These are phyloP conservation scores for Syritta pipiens DNA, from an alignment of 2,888 invertebrate species.

Conservation along the genomic window DNA sequence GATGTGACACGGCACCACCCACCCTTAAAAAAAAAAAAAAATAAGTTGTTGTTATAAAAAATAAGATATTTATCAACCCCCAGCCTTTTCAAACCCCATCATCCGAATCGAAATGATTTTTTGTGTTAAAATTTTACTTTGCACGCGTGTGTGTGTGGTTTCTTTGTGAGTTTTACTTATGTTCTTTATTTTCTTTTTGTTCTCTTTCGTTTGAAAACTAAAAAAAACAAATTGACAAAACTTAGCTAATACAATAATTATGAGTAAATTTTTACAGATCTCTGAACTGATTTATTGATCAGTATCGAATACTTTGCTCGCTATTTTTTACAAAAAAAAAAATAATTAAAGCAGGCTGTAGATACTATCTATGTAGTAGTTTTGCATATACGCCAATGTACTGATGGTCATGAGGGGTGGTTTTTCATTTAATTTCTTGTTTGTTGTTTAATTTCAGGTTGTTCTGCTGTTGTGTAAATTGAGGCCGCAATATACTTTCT, in stretches of 20 bases:
- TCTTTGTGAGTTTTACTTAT: conserved; percentile 40
- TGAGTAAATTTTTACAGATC: conserved; percentile 45
- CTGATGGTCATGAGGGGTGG: background rate
- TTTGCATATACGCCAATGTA: conserved; percentile 9
- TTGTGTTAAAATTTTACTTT: conserved; percentile 30
- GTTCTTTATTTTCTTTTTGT: conserved; percentile 36
- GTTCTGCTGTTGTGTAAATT: conserved; percentile 94
- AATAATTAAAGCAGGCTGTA: no score
- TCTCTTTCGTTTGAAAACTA: conserved; percentile 32
- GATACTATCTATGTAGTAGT: conserved; percentile 28
- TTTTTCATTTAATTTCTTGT: conserved; percentile 20
- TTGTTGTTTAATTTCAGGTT: conserved; percentile 83
- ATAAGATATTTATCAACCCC: no score
- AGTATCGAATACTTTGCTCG: conserved; percentile 78
- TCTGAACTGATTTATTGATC: conserved; percentile 80
- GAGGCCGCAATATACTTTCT: conserved; percentile 95
- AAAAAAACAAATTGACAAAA: conserved; percentile 27
- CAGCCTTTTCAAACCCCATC: background rate
- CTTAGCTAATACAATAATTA: conserved; percentile 33
- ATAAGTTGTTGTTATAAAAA: no score
- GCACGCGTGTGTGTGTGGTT: conserved; percentile 52
- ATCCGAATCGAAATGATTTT: conserved; percentile 51
- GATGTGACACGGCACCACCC: conserved; percentile 1
- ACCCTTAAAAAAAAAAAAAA: no score
- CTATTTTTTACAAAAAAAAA: conserved; percentile 6